Evolutionary conservation across 2,797 vertebrate genomes (phyloP), one percentile per base, ranked within the genome.

Genomic region (Sebastes nivosus): DNA sequence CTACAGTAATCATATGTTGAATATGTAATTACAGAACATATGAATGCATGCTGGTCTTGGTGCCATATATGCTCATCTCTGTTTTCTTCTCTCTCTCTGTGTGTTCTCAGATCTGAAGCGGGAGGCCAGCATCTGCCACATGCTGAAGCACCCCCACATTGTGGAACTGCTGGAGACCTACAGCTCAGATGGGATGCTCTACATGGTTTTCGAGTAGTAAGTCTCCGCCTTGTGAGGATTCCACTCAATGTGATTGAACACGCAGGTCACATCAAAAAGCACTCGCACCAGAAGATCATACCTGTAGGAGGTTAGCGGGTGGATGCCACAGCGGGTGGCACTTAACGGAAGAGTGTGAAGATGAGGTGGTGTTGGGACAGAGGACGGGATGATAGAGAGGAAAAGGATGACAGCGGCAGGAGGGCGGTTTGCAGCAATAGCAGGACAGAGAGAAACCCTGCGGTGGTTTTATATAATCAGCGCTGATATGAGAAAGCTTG

Each of bases 171-270:
- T 99, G 94, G 98, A 99, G 93, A 99, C 98, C 1, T 99, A 99
- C 96, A 99, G 98, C 94, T 99, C 98, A 38, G 98, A 99, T 92
- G 98, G 98, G 93, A 99, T 99, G 98, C 97, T 99, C 93, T 99
- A 99, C 94, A 99, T 99, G 98, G 98, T 99, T 72, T 99, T 99
- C 58, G 98, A 99, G 95, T 99, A 97, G 98, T 99, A 96, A 98
- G 98, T 98, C 63, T 81, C 27, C 9, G 8, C 16, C 24, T 6
- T 5, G 22, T 50, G 20, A 27, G n/a, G 34, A 67, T 9, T 50
- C 13, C 24, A 12, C 42, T 12, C 20, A 7, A 2, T 30, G 5
- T 12, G 16, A n/a, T 3, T 7, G 8, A 64, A 60, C 30, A 14
- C 1, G 12, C 25, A 10, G 18, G 30, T 29, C n/a, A 6, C 27